Base-by-base conservation (phyloP, 2,888 invertebrate species). In the Caenorhabditis becei region DNA sequence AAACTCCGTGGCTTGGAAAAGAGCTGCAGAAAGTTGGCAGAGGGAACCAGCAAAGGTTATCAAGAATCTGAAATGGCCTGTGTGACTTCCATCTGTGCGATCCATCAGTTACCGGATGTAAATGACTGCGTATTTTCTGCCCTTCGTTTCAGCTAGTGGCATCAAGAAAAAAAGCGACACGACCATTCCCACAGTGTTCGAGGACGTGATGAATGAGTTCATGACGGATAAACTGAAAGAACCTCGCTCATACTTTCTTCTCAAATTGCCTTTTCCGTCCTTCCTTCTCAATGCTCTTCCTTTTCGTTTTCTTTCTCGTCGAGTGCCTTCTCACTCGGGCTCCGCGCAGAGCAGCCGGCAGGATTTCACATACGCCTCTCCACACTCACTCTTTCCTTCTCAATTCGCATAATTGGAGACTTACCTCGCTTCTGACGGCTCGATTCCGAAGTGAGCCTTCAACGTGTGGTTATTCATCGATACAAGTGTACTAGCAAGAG, bases 391-490 rank as follows among this genome's bases (percentile, higher is more conserved):
- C 14, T 41, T 23, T 16, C 59, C 16, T 1, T 41, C 14, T 24
- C n/a, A 18, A 20, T 41, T 10, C 10, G 14, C 0, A 18, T 47
- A 14, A 71, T 44, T 32, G 14, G 41, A 59, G 18, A n/a, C 51
- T 65, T 20, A 82, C 82, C 56, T 71, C 20, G 65, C 66, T 8
- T 10, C 49, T 8, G 59, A 65, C 4, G 81, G 79, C 11, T 66
- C 54, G 26, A 83, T 62, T 32, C 79, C 74, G 41, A 69, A 84
- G 51, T 81, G 82, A 20, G 54, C 49, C 2, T 16, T 11, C 3
- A 83, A 47, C n/a, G 84, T 84, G 20, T 63, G 44, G 24, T 82
- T 81, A 56, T 70, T 78, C 70, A 84, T 83, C 3, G 44, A 56
- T 8, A 58, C 59, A 2, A 83, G 47, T 3, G 72, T 74, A 26